Base-by-base conservation (phyloP, 64 coral and sea anemone species). In the Trachythela sp. region DNA sequence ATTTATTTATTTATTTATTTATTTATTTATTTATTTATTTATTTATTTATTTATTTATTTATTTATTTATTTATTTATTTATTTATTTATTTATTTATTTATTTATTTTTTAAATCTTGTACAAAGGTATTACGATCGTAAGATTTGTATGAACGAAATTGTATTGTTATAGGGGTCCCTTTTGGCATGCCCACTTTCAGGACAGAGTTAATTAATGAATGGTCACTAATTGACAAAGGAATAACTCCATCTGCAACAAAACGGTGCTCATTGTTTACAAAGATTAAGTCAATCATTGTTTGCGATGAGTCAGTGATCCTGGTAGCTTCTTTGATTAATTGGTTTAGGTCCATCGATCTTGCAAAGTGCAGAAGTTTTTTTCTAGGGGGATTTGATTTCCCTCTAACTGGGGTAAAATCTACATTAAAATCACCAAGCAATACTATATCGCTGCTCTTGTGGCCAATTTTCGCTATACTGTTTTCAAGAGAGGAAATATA, bases 171-270 rank as follows among this genome's bases (percentile, higher is more conserved):
- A 27, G 85, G 85, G 85, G 50, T 29, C 35, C 85, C 85, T 35
- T 87, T 87, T 9, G 85, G 85, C 85, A 87, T 87, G 48, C 85
- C 85, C 0, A 31, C 50, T 59, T 87, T 87, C 18, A 87, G 85
- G 27, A 87, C 54, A 13, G 7, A 49, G 15, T 49, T 9, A 20
- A 52, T 20, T 20, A 52, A 52, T 15, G 13, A 52, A 52, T 52
- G 49, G 49, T 52, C 52, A 50, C 84, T 85, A 24, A 85, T 51
- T 85, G 40, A 9, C 36, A 85, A 24, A 14, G 84, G 84, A 48
- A 85, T 85, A 48, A 85, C 10, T 13, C 50, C n/a, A n/a, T n/a
- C n/a, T n/a, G n/a, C n/a, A n/a, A n/a, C n/a, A n/a, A n/a, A n/a
- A n/a, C n/a, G n/a, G n/a, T n/a, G n/a, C n/a, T n/a, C n/a, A n/a